Percentiles rank a stretch among this genome's conserved stretches.
Conservation (phyloP, 2,888 invertebrate genomes). For the Tachystola acroxantha region DNA sequence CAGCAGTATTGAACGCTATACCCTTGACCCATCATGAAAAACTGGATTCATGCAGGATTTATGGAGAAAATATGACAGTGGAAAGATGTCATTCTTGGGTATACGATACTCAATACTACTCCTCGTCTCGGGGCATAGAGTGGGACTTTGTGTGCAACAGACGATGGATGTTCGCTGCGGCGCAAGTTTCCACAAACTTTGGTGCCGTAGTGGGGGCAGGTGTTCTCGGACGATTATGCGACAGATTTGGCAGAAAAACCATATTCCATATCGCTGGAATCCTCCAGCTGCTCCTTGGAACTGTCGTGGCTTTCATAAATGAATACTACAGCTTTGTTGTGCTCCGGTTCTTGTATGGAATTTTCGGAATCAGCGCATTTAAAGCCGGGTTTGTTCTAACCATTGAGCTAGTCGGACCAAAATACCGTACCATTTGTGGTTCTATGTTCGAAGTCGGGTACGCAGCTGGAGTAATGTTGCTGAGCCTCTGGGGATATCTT, state of each 20-base stretch:
- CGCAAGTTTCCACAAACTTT: slow-evolving; percentile 89
- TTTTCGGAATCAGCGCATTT: slow-evolving; percentile 89
- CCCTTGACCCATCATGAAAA: slow-evolving; percentile 77
- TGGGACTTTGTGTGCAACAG: slow-evolving; percentile 90
- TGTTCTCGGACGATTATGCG: slow-evolving; percentile 86
- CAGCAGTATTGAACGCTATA: slow-evolving; percentile 72
- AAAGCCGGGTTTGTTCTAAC: slow-evolving; percentile 83
- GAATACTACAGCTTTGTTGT: slow-evolving; percentile 84
- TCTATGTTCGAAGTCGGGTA: slow-evolving; percentile 88
- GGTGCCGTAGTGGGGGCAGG: slow-evolving; percentile 90
- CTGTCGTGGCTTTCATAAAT: slow-evolving; percentile 86
- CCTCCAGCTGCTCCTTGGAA: slow-evolving; percentile 82
- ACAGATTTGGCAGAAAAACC: slow-evolving; percentile 87
- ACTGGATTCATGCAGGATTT: slow-evolving; percentile 81
- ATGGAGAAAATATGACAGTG: slow-evolving; percentile 52
- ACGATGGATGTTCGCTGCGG: slow-evolving; percentile 89
- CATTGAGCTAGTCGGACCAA: slow-evolving; percentile 90
- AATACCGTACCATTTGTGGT: slow-evolving; percentile 89
- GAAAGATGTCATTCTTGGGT: slow-evolving; percentile 78
- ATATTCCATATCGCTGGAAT: slow-evolving; percentile 87
- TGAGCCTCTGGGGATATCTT: slow-evolving; percentile 89
- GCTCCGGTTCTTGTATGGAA: slow-evolving; percentile 84
- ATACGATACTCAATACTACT: slow-evolving; percentile 85
- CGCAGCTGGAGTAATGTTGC: slow-evolving; percentile 88
- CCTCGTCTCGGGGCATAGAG: slow-evolving; percentile 86